A percentile compares a stretch with the other conserved stretches of the same genome.
These are phyloP conservation scores for Ambastaia sidthimunki DNA, from an alignment of 2,797 vertebrate genomes.

Conservation along the genomic window DNA sequence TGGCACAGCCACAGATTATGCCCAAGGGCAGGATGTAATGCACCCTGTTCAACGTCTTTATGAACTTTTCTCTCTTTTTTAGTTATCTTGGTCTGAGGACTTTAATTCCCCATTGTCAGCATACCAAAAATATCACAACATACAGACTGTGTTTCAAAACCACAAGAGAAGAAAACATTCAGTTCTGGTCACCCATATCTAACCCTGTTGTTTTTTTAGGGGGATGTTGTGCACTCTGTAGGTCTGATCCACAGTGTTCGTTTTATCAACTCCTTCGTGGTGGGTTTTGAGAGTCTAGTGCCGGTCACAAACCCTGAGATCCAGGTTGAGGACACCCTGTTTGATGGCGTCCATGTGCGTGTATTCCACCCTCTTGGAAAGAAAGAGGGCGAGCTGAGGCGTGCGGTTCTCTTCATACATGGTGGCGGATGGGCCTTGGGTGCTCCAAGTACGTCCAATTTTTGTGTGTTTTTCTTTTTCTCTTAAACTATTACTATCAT, in stretches of 20 bases:
- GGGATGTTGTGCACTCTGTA: slow-evolving; percentile 78
- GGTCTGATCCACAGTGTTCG: slow-evolving; percentile 80
- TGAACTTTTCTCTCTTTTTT: slow-evolving; percentile 28
- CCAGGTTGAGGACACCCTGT: slow-evolving; percentile 82
- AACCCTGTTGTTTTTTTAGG: slow-evolving; percentile 70
- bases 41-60: not conserved
- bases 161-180: slow-evolving; percentile 9
- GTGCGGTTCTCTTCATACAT: slow-evolving; percentile 86
- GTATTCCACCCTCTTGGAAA: slow-evolving; percentile 83
- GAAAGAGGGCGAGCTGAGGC: slow-evolving; percentile 76
- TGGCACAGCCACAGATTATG: slow-evolving; percentile 2
- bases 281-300: slow-evolving; percentile 69
- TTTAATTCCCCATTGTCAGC: slow-evolving; percentile 19
- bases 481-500: not conserved
- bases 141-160: slow-evolving; percentile 39
- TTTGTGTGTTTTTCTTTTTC: not conserved
- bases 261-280: slow-evolving; percentile 71
- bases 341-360: slow-evolving; percentile 85
- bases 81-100: slow-evolving; percentile 30
- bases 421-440: slow-evolving; percentile 94
- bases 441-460: slow-evolving; percentile 81
- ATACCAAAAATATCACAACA: slow-evolving; percentile 9
- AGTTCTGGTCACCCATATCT: slow-evolving; percentile 16
- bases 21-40: slow-evolving; percentile 6
- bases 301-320: slow-evolving; percentile 68